phyloP scores from a whole-genome alignment of 2,113 vertebrate genomes.

The Rana temporaria region DNA sequence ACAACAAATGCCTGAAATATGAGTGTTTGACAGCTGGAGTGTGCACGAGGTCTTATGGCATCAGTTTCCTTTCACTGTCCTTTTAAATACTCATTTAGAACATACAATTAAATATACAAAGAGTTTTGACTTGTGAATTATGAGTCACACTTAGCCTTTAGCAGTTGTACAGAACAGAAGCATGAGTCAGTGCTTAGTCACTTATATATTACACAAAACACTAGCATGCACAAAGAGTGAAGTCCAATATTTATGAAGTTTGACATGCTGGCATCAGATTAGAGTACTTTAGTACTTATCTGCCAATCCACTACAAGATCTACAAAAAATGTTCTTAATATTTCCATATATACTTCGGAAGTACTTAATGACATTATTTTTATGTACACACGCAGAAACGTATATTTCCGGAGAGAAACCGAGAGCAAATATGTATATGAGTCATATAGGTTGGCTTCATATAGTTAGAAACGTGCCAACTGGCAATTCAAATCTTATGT shows the following conservation, averaged over 20 bases:
- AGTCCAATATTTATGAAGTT: conserved; percentile 51
- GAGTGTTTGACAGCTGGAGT: too few relatives aligned
- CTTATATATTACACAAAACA: conserved; percentile 35
- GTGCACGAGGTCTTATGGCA: not conserved
- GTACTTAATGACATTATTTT: conserved; percentile 41
- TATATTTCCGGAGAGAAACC: conserved; percentile 9
- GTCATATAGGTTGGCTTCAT: conserved; percentile 33
- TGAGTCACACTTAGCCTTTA: conserved; percentile 49
- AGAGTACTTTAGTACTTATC: conserved; percentile 36
- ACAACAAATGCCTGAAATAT: too few relatives aligned
- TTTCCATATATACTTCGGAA: conserved; percentile 45
- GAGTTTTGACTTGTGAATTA: conserved; percentile 37
- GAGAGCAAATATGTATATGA: conserved; percentile 37
- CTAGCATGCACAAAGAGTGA: conserved; percentile 20
- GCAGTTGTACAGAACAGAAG: conserved; percentile 38
- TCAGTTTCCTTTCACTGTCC: not conserved
- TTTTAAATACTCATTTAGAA: conserved; percentile 33
- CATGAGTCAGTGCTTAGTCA: conserved; percentile 53
- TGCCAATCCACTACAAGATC: conserved; percentile 31
- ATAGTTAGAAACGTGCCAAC: not conserved
- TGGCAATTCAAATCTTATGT: conserved; percentile 11
- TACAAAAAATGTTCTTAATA: conserved; percentile 34
- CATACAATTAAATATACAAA: conserved; percentile 49
- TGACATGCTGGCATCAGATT: conserved; percentile 48
- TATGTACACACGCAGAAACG: conserved; percentile 7